Base-by-base conservation (phyloP, 2,888 invertebrate genomes). In the Choristoneura rosaceana region DNA sequence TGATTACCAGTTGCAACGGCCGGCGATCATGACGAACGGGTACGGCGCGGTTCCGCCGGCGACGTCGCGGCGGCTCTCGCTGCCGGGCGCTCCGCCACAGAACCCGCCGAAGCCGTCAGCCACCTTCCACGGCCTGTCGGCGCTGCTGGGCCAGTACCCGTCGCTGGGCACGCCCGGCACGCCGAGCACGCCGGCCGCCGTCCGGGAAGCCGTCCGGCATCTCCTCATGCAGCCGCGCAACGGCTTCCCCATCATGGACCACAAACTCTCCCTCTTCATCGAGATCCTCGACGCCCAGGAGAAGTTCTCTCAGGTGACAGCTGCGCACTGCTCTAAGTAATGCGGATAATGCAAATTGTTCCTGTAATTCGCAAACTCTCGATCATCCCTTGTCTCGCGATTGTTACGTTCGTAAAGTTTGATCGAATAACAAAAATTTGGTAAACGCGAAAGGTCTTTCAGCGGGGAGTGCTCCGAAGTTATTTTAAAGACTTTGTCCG, bases 261-360 rank as follows among this genome's bases (percentile, higher is more conserved):
- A 97, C 92, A 96, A 97, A 86, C 95, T 97, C 84, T 95, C 96
- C 59, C 95, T 97, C 64, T 97, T 97, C 92, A 96, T 97, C 86
- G 97, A 97, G 84, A 97, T 97, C 81, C 95, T 97, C 88, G 97
- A 97, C 87, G 96, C 97, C 69, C 97, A 97, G 94, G 97, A 97
- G 87, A 95, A 96, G 86, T 96, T 97, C 86, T 97, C 97, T 84
- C 96, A 97, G 97, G 97, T 97, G 84, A 71, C 55, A 14, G 55
- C 25, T 8, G 55, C 55, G 9, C 38, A 7, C 17, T 12, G 12
- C 12, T 62, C 4, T 45, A 91, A 92, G 86, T 59, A 12, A 47
- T 43, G 38, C 10, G 38, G 43, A 61, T 63, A 45, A 69, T 52
- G 69, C 67, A 67, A 67, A 71, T 68, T 58, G 41, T n/a, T 64